These are phyloP conservation scores for Pantherophis vulpinus DNA, from an alignment of 2,797 vertebrate species.

Conservation along the genomic window DNA sequence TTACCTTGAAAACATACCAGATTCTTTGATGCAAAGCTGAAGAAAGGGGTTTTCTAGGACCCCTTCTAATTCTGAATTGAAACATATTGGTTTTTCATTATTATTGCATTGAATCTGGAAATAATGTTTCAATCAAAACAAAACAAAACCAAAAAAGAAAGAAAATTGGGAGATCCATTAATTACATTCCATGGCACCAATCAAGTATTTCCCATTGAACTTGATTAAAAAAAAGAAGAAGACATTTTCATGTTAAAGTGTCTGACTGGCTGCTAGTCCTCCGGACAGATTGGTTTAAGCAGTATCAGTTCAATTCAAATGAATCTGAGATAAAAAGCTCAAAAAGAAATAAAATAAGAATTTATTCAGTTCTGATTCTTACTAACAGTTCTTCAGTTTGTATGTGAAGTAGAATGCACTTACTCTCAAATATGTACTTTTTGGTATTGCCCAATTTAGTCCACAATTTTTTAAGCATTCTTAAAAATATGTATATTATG, in stretches of 20 bases:
- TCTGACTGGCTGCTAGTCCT: neutral
- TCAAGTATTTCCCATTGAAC: neutral
- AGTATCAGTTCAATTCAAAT: neutral
- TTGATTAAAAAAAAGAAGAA: neutral
- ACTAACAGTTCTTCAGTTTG: neutral
- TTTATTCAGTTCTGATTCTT: neutral
- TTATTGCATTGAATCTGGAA: neutral
- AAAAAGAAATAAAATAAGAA: neutral
- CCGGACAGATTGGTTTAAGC: neutral
- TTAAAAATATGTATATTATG: neutral
- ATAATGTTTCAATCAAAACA: neutral
- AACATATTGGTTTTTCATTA: neutral
- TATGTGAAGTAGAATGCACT: neutral
- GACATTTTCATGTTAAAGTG: neutral
- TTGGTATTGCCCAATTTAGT: neutral
- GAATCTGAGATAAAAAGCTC: neutral
- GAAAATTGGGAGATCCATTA: neutral
- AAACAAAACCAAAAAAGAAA: neutral
- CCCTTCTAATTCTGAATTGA: neutral
- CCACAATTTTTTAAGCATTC: neutral
- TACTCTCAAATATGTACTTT: neutral
- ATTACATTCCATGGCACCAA: neutral
- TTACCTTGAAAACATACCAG: neutral
- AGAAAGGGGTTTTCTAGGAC: neutral
- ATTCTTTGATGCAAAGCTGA: slow-evolving; percentile 18